Conservation (phyloP, 2,797 vertebrate species). For the Onychomys leucogaster region DNA sequence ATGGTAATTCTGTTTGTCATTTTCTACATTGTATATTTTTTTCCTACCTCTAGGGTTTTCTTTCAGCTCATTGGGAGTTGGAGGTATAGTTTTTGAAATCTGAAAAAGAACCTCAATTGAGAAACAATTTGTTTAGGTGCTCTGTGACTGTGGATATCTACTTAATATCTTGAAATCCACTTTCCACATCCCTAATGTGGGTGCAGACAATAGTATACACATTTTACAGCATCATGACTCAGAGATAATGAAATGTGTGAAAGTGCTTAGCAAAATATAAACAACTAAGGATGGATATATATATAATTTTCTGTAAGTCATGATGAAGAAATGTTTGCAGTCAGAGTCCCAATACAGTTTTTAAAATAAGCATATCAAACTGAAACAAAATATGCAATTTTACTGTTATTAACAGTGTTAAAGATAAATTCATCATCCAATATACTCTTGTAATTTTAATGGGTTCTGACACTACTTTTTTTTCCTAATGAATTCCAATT, state of each 20-base stretch:
- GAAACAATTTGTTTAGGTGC: not conserved
- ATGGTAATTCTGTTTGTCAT: conserved; percentile 46
- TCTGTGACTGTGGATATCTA: not conserved
- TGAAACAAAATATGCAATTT: not conserved
- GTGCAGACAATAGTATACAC: not conserved
- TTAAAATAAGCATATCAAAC: not conserved
- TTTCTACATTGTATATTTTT: not conserved
- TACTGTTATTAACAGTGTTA: not conserved
- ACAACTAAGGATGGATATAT: not conserved
- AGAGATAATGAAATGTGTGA: not conserved
- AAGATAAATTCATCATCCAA: not conserved
- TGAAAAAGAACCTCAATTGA: not conserved
- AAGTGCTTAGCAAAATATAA: conserved; percentile 7
- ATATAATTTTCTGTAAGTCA: not conserved
- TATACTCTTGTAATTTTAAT: not conserved
- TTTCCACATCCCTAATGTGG: not conserved
- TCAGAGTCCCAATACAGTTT: not conserved
- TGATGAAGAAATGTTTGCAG: not conserved
- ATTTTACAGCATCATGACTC: not conserved
- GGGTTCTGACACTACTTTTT: not conserved
- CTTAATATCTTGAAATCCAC: conserved; percentile 42
- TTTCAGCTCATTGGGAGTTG: not conserved
- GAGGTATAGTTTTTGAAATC: not conserved
- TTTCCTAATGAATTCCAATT: conserved; percentile 2
- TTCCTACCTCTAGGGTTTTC: not conserved